These are phyloP conservation scores for Sebastes fasciatus DNA, from an alignment of 2,113 vertebrate genomes.

Conservation along the genomic window DNA sequence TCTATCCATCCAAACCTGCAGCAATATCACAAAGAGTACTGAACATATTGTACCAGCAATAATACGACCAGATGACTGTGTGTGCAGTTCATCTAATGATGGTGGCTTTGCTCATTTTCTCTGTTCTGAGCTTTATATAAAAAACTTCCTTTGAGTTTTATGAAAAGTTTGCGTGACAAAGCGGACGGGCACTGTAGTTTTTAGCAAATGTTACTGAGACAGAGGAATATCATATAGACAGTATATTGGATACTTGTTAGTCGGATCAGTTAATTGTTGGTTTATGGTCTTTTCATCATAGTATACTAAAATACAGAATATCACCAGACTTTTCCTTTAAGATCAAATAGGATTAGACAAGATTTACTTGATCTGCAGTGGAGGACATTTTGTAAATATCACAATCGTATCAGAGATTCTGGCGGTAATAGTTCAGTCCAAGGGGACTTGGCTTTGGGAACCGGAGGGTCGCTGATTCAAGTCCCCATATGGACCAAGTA, in stretches of 20 bases:
- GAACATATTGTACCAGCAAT: background rate
- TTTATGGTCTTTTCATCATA: background rate
- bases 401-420: background rate
- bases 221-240: background rate
- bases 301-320: background rate
- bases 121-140: background rate
- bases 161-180: background rate
- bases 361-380: background rate
- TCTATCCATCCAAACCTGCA: background rate
- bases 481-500: no score
- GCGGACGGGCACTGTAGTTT: background rate
- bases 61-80: background rate
- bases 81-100: background rate
- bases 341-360: background rate
- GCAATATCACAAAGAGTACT: background rate
- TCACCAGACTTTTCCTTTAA: background rate
- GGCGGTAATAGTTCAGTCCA: background rate
- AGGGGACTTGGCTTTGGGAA: background rate
- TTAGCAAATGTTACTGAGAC: background rate
- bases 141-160: background rate
- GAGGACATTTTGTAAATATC: background rate
- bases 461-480: no score
- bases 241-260: background rate
- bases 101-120: background rate
- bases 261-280: background rate